These are phyloP conservation scores for Empis stercorea DNA, from an alignment of 2,888 invertebrate species.

Conservation along the genomic window DNA sequence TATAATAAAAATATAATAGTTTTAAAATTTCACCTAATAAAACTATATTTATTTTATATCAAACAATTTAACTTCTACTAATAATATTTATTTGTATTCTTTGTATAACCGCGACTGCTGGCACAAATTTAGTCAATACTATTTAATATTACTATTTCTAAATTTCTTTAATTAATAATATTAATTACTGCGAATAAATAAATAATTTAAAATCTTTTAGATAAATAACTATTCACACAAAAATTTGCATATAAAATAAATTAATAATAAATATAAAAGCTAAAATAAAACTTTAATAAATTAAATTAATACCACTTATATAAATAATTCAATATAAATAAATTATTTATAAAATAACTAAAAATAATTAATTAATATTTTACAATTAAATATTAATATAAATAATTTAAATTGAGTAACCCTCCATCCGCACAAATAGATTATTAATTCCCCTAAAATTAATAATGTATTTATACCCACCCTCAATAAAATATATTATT, in stretches of 20 bases:
- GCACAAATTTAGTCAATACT: slow-evolving; percentile 52
- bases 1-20: slow-evolving; percentile 32
- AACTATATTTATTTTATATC: slow-evolving; percentile 28
- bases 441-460: no score
- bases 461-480: no score
- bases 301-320: slow-evolving; percentile 24
- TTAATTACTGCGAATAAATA: slow-evolving; percentile 37
- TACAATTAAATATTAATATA: no score
- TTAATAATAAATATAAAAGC: slow-evolving; percentile 37
- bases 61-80: slow-evolving; percentile 28
- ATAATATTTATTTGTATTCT: slow-evolving; percentile 44
- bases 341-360: not conserved
- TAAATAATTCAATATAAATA: not conserved
- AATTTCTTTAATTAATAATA: slow-evolving; percentile 46
- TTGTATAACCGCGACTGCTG: slow-evolving; percentile 60
- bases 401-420: no score
- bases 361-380: slow-evolving; percentile 5
- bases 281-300: slow-evolving; percentile 42
- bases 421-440: no score
- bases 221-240: slow-evolving; percentile 34
- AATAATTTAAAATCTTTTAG: slow-evolving; percentile 27
- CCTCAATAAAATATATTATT: no score
- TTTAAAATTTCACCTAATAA: slow-evolving; percentile 48
- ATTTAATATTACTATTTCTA: slow-evolving; percentile 45
- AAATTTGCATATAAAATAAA: slow-evolving; percentile 46